These are phyloP conservation scores for Xiphorhynchus erythropygius DNA, from an alignment of 2,797 vertebrate genomes.

Conservation along the genomic window DNA sequence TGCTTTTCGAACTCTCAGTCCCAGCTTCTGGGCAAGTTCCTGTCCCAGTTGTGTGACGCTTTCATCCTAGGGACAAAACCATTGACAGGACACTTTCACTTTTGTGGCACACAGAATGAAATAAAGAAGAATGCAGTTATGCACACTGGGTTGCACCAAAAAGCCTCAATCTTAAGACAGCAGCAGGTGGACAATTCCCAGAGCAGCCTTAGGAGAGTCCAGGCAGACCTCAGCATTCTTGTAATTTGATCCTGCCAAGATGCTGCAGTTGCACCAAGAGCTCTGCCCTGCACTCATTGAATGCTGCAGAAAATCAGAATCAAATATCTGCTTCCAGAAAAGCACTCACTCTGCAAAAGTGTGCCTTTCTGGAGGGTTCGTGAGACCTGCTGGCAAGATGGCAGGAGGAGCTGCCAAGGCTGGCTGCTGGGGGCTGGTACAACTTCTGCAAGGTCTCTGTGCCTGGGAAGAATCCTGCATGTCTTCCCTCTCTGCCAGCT, in stretches of 20 bases:
- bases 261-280: background rate
- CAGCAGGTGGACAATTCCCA: background rate
- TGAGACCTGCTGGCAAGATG: background rate
- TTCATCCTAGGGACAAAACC: slow-evolving; percentile 82
- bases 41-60: slow-evolving; percentile 93
- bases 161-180: background rate
- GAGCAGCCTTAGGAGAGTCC: background rate
- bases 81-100: background rate
- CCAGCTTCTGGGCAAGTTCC: slow-evolving; percentile 93
- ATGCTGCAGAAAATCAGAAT: background rate
- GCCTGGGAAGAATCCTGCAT: background rate
- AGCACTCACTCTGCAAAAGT: background rate
- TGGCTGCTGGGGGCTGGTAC: background rate
- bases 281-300: background rate
- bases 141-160: background rate
- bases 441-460: background rate
- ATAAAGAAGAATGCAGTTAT: background rate
- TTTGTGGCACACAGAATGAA: background rate
- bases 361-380: no score
- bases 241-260: background rate
- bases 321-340: background rate
- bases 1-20: slow-evolving; percentile 92
- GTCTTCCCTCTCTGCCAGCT: background rate
- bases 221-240: background rate
- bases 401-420: background rate